These are phyloP conservation scores for Excalfactoria chinensis DNA, from an alignment of 2,113 vertebrate genomes.

Conservation along the genomic window DNA sequence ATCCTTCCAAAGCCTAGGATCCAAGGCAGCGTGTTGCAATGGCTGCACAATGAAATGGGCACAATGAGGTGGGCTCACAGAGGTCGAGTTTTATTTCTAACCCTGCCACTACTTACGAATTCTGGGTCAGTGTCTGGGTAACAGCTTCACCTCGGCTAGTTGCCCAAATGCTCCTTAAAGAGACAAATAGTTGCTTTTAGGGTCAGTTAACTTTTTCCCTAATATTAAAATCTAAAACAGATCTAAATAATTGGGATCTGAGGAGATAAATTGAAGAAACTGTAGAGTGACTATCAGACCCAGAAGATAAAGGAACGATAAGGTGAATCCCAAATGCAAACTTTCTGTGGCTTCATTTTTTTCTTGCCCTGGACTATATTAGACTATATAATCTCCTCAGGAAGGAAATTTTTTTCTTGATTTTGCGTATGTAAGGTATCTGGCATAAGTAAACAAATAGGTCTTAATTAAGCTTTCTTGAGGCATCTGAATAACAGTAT, in stretches of 20 bases:
- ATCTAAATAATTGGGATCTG: not conserved
- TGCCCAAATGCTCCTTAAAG: not conserved
- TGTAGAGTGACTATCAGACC: not conserved
- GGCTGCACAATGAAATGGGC: not conserved
- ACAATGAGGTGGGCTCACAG: not conserved
- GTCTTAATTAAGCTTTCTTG: not conserved
- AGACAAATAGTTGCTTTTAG: not conserved
- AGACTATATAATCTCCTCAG: not conserved
- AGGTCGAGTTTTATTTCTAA: not conserved
- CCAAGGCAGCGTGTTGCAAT: not conserved
- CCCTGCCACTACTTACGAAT: not conserved
- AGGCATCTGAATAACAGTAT: not conserved
- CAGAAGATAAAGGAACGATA: not conserved
- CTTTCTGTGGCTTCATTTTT: not conserved
- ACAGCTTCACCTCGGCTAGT: not conserved
- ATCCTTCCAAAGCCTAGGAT: not conserved
- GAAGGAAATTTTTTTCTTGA: not conserved
- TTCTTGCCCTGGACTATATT: not conserved
- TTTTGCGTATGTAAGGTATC: not conserved
- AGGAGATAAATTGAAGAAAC: not conserved
- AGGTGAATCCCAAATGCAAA: not conserved
- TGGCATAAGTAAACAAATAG: not conserved
- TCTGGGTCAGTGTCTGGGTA: not conserved
- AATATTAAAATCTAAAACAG: not conserved
- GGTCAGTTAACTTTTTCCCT: not conserved